A percentile compares a stretch with the other conserved stretches of the same genome.
These are phyloP conservation scores for Glaucomys volans DNA, from an alignment of 2,113 vertebrate species.

Conservation along the genomic window DNA sequence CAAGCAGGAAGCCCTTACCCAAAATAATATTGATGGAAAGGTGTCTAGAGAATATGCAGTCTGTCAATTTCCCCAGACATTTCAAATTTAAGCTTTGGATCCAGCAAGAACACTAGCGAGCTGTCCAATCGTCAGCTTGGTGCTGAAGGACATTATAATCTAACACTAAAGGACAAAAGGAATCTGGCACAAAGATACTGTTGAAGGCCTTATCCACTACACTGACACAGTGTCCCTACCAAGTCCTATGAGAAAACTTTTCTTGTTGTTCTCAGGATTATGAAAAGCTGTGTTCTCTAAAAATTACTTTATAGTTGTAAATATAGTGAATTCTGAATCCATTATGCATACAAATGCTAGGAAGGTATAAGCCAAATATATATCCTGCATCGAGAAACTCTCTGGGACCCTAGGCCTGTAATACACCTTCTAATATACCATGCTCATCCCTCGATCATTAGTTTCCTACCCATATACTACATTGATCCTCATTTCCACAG, in stretches of 20 bases:
- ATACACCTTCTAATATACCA: not conserved
- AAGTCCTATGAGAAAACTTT: not conserved
- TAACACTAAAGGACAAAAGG: conserved; percentile 23
- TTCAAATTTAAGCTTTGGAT: conserved; percentile 60
- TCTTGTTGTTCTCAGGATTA: not conserved
- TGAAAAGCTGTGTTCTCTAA: conserved; percentile 30
- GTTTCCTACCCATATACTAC: not conserved
- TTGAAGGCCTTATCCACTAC: not conserved
- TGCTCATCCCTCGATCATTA: not conserved
- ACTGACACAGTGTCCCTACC: not conserved
- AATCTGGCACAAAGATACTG: conserved; percentile 9
- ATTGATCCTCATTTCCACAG: not conserved
- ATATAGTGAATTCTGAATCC: conserved; percentile 14
- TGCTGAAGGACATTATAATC: conserved; percentile 42
- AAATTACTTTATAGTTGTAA: conserved; percentile 33
- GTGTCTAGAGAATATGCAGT: conserved; percentile 27
- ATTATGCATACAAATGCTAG: conserved; percentile 17
- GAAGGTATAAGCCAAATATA: conserved; percentile 42
- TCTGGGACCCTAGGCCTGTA: not conserved
- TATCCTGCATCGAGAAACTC: conserved; percentile 32
- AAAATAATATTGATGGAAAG: conserved; percentile 44
- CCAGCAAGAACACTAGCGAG: not conserved
- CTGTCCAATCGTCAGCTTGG: conserved; percentile 29
- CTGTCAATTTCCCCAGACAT: conserved; percentile 33
- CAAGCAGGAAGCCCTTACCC: not conserved